These are phyloP conservation scores for Electrona antarctica DNA, from an alignment of 2,113 vertebrate genomes.

Conservation along the genomic window DNA sequence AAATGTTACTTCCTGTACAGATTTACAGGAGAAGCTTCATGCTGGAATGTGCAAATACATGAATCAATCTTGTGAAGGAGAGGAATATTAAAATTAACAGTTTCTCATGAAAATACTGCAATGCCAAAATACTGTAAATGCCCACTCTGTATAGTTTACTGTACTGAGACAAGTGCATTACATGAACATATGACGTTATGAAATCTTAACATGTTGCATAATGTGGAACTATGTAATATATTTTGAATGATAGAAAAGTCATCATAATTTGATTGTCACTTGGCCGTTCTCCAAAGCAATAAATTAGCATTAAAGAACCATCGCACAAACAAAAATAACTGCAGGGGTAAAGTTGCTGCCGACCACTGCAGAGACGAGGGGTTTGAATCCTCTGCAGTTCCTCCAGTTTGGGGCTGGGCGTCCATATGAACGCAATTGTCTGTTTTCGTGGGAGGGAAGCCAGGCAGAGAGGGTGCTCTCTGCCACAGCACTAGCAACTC, in stretches of 20 bases:
- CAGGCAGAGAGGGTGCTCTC: too few species aligned
- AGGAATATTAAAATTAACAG: not conserved
- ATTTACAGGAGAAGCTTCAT: not conserved
- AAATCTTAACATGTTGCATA: not conserved
- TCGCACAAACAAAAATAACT: not conserved
- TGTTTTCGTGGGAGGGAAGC: too few species aligned
- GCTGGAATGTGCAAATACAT: slow-evolving; percentile 43
- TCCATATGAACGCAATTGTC: too few species aligned
- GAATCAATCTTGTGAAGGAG: not conserved
- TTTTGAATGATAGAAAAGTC: slow-evolving; percentile 13
- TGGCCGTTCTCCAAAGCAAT: not conserved
- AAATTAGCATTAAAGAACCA: slow-evolving; percentile 12
- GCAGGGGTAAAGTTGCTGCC: too few species aligned
- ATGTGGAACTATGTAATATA: slow-evolving; percentile 14
- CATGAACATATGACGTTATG: not conserved
- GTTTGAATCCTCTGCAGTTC: too few species aligned
- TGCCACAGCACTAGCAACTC: too few species aligned
- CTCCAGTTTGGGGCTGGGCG: too few species aligned
- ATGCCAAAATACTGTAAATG: slow-evolving; percentile 11
- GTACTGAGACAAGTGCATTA: slow-evolving; percentile 11
- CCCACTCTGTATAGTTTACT: not conserved
- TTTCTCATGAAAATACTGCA: slow-evolving; percentile 15
- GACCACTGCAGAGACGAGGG: too few species aligned
- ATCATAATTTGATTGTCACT: slow-evolving; percentile 53
- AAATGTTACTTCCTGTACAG: not conserved